A percentile compares a stretch with the other conserved stretches of the same genome.
These are phyloP conservation scores for Coracopsis vasa DNA, from an alignment of 2,113 vertebrate species.

Conservation along the genomic window DNA sequence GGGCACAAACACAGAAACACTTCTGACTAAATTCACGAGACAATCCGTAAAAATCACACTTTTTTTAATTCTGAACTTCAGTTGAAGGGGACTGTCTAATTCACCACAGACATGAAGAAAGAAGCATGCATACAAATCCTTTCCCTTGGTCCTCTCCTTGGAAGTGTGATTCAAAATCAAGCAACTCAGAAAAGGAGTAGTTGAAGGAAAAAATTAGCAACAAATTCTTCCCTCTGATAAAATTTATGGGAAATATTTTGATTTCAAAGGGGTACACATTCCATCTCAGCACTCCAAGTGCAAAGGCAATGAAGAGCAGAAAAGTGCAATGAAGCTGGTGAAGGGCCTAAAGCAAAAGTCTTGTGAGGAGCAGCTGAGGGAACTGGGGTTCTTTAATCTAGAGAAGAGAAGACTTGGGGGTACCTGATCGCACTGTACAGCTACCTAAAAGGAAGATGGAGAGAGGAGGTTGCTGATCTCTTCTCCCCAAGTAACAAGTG, in stretches of 20 bases:
- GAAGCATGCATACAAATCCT: neutral
- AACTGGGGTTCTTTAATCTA: neutral
- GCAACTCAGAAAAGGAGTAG: neutral
- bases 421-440: neutral
- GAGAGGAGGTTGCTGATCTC: neutral
- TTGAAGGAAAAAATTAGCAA: neutral
- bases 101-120: fast-evolving
- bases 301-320: neutral
- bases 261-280: neutral
- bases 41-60: neutral
- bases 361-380: neutral
- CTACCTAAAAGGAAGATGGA: neutral
- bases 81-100: neutral
- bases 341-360: neutral
- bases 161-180: neutral
- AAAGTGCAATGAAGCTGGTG: neutral
- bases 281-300: neutral
- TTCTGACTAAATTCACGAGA: neutral
- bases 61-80: neutral
- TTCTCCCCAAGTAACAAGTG: neutral
- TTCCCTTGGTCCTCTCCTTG: neutral
- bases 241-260: neutral
- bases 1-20: neutral
- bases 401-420: neutral
- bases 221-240: neutral